Base-by-base conservation (phyloP, 1,140 invertebrate species). In the Ips typographus region DNA sequence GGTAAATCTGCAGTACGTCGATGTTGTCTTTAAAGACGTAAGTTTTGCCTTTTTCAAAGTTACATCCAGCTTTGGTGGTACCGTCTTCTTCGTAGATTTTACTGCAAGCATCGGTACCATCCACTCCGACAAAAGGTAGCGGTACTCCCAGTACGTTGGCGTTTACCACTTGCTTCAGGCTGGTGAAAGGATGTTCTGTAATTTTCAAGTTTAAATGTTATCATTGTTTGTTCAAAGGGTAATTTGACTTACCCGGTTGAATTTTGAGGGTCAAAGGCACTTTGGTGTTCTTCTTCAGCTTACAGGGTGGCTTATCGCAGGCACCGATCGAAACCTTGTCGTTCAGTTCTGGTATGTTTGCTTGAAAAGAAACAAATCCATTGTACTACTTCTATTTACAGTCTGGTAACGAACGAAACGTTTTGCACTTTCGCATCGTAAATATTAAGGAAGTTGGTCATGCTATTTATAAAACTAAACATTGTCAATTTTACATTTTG, bases 101-200 rank as follows among this genome's bases (percentile, higher is more conserved):
- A 51, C 83, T 79, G 73, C 91, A 92, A 2, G 90, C 87, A 47
- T 84, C 82, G 2, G 82, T 84, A n/a, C 87, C 88, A 72, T 92
- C 89, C 1, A 91, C 89, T 40, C 91, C 91, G 4, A 91, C 79
- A 76, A 92, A 92, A 0, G 91, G 91, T 61, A 93, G 75, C 0
- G 84, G 80, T 2, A 91, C 75, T 1, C 85, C 85, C 3, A 84
- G 73, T 8, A 91, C 82, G 1, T 83, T 79, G 0, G 89, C 90
- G 66, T 77, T 77, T 1, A 92, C 90, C 3, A 80, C 77, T n/a
- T 85, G 87, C 2, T 53, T 81, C 43, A 89, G 47, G 1, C 71
- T 78, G 7, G 78, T 70, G 8, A 85, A 75, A 60, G 87, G 83
- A 3, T 77, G 74, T 2, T 83, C 80, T 79, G 77, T 71, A 7